Conservation (phyloP, 2,888 invertebrate species). For the Nephrocerus scutellatus region DNA sequence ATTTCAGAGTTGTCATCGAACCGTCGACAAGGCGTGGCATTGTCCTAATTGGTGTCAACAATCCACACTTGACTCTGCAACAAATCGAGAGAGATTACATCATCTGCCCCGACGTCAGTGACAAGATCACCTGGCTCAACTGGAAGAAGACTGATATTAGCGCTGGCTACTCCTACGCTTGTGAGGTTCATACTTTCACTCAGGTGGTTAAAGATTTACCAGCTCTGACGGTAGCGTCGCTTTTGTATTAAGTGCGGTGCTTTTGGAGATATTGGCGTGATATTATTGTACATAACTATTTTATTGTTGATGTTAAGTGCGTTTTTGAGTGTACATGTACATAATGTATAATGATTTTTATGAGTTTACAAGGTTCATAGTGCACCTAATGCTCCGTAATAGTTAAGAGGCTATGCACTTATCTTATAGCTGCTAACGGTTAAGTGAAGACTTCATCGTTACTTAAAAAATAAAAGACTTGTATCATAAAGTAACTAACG, state of each 20-base stretch:
- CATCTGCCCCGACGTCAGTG: slow-evolving; percentile 48
- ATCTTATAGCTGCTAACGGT: no score
- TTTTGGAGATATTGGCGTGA: not conserved
- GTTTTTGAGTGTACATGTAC: no score
- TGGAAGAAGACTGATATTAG: slow-evolving; percentile 35
- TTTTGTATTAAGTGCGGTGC: slow-evolving; percentile 13
- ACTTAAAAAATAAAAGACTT: no score
- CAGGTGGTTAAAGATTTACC: slow-evolving; percentile 32
- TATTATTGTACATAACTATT: no score
- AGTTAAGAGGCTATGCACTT: no score
- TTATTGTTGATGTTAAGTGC: no score
- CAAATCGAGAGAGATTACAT: slow-evolving; percentile 36
- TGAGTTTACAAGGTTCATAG: no score
- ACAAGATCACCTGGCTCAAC: slow-evolving; percentile 49
- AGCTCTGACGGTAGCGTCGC: slow-evolving; percentile 16
- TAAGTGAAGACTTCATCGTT: no score
- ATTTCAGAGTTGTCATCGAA: slow-evolving; percentile 55
- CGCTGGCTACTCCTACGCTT: slow-evolving; percentile 41
- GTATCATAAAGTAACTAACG: no score
- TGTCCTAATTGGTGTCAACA: slow-evolving; percentile 50
- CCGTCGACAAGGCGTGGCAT: slow-evolving; percentile 47
- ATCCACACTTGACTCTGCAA: slow-evolving; percentile 33
- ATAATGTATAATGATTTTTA: no score
- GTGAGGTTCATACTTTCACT: slow-evolving; percentile 35
- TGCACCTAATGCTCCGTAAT: no score